A percentile compares a stretch with the other conserved stretches of the same genome.
Evolutionary conservation across 2,888 invertebrate species (phyloP).

Genomic region (Eulithis testata): DNA sequence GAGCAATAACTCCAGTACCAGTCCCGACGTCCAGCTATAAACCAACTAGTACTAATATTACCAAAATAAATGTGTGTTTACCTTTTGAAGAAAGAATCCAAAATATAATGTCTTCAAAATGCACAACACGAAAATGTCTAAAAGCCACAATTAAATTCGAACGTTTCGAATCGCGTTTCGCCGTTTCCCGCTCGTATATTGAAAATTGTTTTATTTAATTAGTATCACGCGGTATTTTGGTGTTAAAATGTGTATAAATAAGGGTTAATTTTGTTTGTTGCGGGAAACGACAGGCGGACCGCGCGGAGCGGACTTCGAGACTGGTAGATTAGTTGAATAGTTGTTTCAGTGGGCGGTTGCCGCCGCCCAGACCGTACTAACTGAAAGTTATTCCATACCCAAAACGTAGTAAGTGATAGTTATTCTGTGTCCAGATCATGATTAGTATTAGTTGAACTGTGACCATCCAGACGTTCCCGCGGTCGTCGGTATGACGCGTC

Average conservation of each 20-base stretch:
- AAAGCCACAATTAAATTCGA: constrained; percentile 67
- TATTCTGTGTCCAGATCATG: background rate
- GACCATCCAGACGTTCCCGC: constrained; percentile 43
- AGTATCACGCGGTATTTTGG: constrained; percentile 51
- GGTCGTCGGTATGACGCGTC: constrained; percentile 49
- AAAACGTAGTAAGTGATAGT: too few relatives aligned
- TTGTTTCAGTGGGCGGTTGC: constrained; percentile 77
- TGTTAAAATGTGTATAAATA: constrained; percentile 47
- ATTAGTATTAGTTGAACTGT: constrained; percentile 18
- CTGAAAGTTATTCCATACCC: constrained; percentile 15
- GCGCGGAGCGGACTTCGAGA: constrained; percentile 85
- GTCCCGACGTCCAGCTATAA: too few relatives aligned
- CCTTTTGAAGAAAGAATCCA: constrained; percentile 67
- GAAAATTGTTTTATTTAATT: constrained; percentile 41
- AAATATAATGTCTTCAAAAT: constrained; percentile 55
- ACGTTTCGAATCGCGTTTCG: constrained; percentile 61
- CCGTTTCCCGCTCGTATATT: constrained; percentile 62
- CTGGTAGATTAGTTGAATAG: constrained; percentile 49
- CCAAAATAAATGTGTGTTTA: background rate
- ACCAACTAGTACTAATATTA: too few relatives aligned
- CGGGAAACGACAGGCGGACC: constrained; percentile 81
- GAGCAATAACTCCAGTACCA: too few relatives aligned
- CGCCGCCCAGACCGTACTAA: constrained; percentile 63
- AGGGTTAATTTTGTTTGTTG: constrained; percentile 53
- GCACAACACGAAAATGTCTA: constrained; percentile 59